phyloP scores from a whole-genome alignment of 2,888 invertebrate species.

The Drosophila histrio region DNA sequence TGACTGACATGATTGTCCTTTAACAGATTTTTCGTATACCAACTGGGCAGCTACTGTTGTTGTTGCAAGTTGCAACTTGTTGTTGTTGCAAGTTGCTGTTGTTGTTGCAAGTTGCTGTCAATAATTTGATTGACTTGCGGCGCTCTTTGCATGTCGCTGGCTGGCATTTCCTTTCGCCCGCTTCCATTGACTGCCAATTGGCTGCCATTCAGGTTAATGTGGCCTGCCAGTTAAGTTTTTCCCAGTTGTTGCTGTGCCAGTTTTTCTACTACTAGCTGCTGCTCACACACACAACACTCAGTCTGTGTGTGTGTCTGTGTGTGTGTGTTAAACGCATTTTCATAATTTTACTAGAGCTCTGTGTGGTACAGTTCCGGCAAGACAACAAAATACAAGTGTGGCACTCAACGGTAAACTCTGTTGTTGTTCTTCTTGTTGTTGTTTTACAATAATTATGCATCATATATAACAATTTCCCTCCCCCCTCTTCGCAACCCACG shows the following conservation, averaged over 20 bases:
- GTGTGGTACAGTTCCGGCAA: slow-evolving; percentile 69
- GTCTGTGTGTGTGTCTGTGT: not conserved
- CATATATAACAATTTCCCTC: not conserved
- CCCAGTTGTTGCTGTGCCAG: slow-evolving; percentile 57
- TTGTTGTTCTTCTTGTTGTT: too few species aligned
- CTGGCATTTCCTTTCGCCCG: slow-evolving; percentile 57
- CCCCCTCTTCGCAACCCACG: slow-evolving; percentile 25
- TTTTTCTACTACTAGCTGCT: slow-evolving; percentile 43
- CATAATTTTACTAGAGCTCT: slow-evolving; percentile 56
- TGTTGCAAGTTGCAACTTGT: slow-evolving; percentile 12
- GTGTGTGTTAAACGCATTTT: slow-evolving; percentile 67
- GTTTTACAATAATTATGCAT: slow-evolving; percentile 60
- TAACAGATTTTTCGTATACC: slow-evolving; percentile 62
- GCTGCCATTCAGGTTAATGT: slow-evolving; percentile 75
- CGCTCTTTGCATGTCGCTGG: slow-evolving; percentile 65
- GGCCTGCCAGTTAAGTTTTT: slow-evolving; percentile 48
- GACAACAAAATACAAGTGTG: slow-evolving; percentile 56
- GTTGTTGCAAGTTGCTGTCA: slow-evolving; percentile 47
- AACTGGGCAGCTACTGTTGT: slow-evolving; percentile 40
- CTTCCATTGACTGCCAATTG: slow-evolving; percentile 60
- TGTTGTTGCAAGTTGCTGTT: slow-evolving; percentile 8
- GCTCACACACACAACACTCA: not conserved
- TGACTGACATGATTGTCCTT: slow-evolving; percentile 71
- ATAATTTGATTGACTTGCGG: slow-evolving; percentile 79
- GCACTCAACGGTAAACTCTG: slow-evolving; percentile 64